Base-by-base conservation (phyloP, 2,888 invertebrate species). In the Chrysina gloriosa region DNA sequence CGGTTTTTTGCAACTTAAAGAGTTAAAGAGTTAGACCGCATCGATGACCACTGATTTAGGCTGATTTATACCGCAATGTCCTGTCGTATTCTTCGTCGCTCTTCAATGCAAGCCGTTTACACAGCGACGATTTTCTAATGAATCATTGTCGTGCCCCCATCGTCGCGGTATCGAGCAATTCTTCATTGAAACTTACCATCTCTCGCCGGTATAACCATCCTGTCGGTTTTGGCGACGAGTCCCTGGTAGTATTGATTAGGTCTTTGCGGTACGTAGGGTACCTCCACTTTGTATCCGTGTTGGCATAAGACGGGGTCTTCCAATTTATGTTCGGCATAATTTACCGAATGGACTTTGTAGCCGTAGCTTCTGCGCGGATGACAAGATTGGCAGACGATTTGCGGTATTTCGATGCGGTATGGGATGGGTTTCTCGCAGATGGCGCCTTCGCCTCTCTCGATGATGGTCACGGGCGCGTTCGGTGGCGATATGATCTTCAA, bases 401-500 rank as follows among this genome's bases (percentile, higher is more conserved):
- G 11, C 0, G 73, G 73, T 2, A 72, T 31, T 61, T 75, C 72
- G 2, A 74, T 63, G 6, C 68, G 65, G 50, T 72, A 74, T 5
- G 75, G 74, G 7, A 74, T 27, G 6, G 67, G 34, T 31, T 69
- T 69, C 2, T 71, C 69, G 54, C 76, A 76, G 7, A 69, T 50
- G 56, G 75, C 75, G 23, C 69, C 36, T 66, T 72, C 52, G 42
- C 72, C 76, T 68, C 77, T 78, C 70, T 77, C 78, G 14, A 83
- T 79, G 1, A 82, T 72, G 65, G 80, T 78, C 7, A 77, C 68
- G 1, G 79, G 77, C 9, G 74, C 63, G 6, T 72, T 67, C 9
- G 77, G 76, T 19, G 76, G 76, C 3, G 79, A 79, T 3, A 78
- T 73, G 0, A 81, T 76, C 19, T 73, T 71, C 23, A 82, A 68